A percentile compares a stretch with the other conserved stretches of the same genome.
Evolutionary conservation across 2,113 vertebrate species (phyloP).

Genomic region (Pachypanchax playfairii): DNA sequence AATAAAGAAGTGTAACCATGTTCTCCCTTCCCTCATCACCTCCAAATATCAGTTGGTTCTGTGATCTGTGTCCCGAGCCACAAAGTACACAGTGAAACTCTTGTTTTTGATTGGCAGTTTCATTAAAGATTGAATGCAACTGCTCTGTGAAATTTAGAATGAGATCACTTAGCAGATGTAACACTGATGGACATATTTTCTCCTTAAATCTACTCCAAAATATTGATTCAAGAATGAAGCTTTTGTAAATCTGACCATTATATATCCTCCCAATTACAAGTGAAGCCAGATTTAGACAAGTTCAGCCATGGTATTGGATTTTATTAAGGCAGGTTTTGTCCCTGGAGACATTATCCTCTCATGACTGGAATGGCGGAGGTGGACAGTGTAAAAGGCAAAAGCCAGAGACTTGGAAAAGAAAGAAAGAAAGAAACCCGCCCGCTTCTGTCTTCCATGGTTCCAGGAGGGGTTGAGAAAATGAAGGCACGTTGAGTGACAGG

Average conservation of each 20-base stretch:
- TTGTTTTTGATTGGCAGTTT: constrained; percentile 17
- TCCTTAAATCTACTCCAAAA: neutral
- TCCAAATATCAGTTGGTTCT: constrained; percentile 33
- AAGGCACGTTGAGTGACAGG: constrained; percentile 67
- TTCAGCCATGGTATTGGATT: constrained; percentile 18
- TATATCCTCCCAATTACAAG: neutral
- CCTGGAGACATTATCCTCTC: constrained; percentile 40
- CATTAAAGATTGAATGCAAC: constrained; percentile 6
- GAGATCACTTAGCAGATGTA: constrained; percentile 16
- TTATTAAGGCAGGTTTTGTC: constrained; percentile 68
- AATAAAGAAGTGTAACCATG: constrained; percentile 28
- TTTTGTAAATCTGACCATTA: no score
- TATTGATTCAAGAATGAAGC: neutral
- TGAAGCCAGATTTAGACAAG: constrained; percentile 35
- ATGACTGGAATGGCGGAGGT: constrained; percentile 34
- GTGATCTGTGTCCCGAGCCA: neutral
- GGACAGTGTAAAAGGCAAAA: constrained; percentile 43
- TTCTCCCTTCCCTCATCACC: constrained; percentile 32
- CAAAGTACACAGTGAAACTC: constrained; percentile 2
- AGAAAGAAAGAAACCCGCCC: neutral
- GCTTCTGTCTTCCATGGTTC: constrained; percentile 9
- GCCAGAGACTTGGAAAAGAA: constrained; percentile 16
- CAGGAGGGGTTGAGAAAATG: constrained; percentile 56
- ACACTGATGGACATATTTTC: neutral
- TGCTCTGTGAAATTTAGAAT: neutral